Conservation (phyloP, 1,140 invertebrate genomes). For the Prorops nasuta region DNA sequence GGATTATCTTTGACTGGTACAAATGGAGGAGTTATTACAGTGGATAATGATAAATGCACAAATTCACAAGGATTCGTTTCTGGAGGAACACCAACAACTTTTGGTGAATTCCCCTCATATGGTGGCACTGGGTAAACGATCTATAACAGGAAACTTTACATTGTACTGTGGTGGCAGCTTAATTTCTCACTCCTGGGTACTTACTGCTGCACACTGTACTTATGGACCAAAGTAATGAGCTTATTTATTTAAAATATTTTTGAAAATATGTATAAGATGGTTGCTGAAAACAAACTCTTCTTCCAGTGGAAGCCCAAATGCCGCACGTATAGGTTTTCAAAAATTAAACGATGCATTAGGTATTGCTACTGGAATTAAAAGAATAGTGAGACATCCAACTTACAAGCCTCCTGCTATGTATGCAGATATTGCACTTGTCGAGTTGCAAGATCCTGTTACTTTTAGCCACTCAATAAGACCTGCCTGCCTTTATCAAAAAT, state of each 20-base stretch:
- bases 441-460: constrained; percentile 49
- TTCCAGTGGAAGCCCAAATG: constrained; percentile 13
- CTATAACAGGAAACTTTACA: constrained; percentile 28
- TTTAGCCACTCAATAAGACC: constrained; percentile 57
- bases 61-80: constrained; percentile 7
- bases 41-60: constrained; percentile 3
- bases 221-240: constrained; percentile 19
- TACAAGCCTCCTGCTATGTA: constrained; percentile 59
- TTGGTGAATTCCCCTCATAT: constrained; percentile 63
- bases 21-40: not conserved
- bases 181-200: constrained; percentile 46
- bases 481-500: constrained; percentile 60
- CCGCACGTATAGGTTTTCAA: constrained; percentile 21
- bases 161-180: constrained; percentile 50
- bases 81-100: constrained; percentile 5
- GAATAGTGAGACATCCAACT: constrained; percentile 50
- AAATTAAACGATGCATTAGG: constrained; percentile 15
- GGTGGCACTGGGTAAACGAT: constrained; percentile 48
- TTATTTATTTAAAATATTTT: not conserved
- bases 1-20: not conserved
- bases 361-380: constrained; percentile 21
- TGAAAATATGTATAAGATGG: too few relatives aligned
- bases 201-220: constrained; percentile 55
- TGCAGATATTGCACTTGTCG: constrained; percentile 65
- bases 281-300: not conserved